Evolutionary conservation across 2,888 invertebrate species (phyloP).

Genomic region (Nymphalis urticae): DNA sequence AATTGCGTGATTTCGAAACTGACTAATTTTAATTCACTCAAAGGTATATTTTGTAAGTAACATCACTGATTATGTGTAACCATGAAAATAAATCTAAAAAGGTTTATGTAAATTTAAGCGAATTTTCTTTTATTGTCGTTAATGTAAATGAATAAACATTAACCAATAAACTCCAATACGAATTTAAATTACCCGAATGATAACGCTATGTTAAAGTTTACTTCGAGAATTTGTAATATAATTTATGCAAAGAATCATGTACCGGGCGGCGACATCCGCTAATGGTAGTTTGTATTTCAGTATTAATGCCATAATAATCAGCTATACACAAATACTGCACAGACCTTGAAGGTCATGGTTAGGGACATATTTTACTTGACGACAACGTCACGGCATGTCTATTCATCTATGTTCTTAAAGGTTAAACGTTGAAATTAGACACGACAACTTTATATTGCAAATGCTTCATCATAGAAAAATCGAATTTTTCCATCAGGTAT

Average conservation of each 20-base stretch:
- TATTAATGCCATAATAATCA: conserved; percentile 64
- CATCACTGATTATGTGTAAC: too few relatives aligned
- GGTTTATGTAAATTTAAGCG: conserved; percentile 15
- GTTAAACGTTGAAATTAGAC: not conserved
- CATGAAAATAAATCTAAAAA: not conserved
- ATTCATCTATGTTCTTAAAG: not conserved
- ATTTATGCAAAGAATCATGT: conserved; percentile 76
- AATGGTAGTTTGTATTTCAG: conserved; percentile 59
- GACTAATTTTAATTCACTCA: too few relatives aligned
- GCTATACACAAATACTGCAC: conserved; percentile 50
- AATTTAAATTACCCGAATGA: conserved; percentile 32
- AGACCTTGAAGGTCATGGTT: conserved; percentile 60
- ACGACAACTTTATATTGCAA: not conserved
- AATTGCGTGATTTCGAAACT: too few relatives aligned
- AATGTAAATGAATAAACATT: conserved; percentile 27
- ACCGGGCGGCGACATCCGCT: conserved; percentile 69
- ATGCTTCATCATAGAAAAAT: not conserved
- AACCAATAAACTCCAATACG: conserved; percentile 30
- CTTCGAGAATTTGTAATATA: conserved; percentile 44
- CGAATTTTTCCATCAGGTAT: not conserved
- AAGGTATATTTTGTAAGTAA: too few relatives aligned
- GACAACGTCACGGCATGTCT: conserved; percentile 3
- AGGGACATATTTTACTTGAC: conserved; percentile 34
- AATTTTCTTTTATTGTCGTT: conserved; percentile 16
- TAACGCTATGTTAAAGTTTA: conserved; percentile 32